These are phyloP conservation scores for Desmodus rotundus DNA, from an alignment of 2,113 vertebrate species.

Conservation along the genomic window DNA sequence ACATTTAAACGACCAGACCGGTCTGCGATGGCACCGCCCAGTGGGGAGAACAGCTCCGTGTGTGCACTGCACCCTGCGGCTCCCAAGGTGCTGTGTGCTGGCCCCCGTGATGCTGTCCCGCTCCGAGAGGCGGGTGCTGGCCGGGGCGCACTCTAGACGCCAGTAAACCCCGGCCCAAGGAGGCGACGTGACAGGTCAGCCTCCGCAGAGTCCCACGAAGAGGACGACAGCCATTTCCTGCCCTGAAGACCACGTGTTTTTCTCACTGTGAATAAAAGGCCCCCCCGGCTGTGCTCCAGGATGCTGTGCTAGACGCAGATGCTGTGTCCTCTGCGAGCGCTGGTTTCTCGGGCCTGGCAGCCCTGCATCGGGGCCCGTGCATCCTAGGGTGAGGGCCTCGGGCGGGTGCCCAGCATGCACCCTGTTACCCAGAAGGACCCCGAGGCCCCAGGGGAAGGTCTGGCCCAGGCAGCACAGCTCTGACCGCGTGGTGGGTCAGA, in stretches of 20 bases:
- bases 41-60: accelerated
- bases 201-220: not conserved
- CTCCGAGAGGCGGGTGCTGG: not conserved
- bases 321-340: accelerated
- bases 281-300: not conserved
- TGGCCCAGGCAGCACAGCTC: not conserved
- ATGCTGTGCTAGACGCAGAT: no score
- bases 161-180: not conserved
- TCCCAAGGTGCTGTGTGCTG: accelerated
- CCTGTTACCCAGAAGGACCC: not conserved
- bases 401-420: accelerated
- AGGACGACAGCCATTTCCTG: not conserved
- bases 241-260: not conserved
- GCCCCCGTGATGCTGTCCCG: accelerated
- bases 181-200: accelerated
- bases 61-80: accelerated
- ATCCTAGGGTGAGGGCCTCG: not conserved
- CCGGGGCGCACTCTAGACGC: accelerated
- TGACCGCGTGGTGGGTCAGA: not conserved
- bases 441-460: not conserved
- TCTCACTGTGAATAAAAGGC: not conserved
- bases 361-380: not conserved
- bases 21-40: accelerated
- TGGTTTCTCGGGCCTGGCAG: not conserved
- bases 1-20: accelerated